Conservation (phyloP, 2,797 vertebrate species). For the Gallinago solitaria region DNA sequence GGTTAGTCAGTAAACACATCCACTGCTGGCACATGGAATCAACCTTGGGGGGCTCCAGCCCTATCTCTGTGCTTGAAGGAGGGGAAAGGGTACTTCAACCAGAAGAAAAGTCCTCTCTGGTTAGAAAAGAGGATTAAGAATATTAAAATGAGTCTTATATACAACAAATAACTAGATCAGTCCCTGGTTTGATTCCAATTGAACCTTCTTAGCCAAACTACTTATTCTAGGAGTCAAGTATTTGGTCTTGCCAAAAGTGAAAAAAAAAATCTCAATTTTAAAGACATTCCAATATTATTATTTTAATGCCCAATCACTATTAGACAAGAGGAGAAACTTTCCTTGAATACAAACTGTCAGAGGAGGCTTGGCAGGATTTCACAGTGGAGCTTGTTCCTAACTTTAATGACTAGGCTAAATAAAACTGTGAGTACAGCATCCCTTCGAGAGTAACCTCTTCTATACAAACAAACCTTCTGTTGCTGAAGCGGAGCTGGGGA, state of each 20-base stretch:
- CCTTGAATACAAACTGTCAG: neutral
- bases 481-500: neutral
- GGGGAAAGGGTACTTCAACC: neutral
- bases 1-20: neutral
- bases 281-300: neutral
- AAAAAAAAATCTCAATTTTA: neutral
- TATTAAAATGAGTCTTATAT: neutral
- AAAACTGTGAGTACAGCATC: neutral
- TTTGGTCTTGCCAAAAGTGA: neutral
- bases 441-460: neutral
- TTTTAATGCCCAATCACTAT: neutral
- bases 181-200: neutral
- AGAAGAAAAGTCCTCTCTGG: neutral
- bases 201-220: neutral
- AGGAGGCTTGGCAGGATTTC: constrained; percentile 4
- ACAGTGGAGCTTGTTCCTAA: neutral
- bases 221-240: neutral
- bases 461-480: neutral
- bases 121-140: neutral
- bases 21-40: neutral
- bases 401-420: constrained; percentile 7
- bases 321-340: constrained; percentile 1
- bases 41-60: neutral
- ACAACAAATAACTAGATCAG: neutral
- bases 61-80: neutral